Evolutionary conservation across 92 coral and sea anemone species (phyloP).

Genomic region (Phenganax marumi): DNA sequence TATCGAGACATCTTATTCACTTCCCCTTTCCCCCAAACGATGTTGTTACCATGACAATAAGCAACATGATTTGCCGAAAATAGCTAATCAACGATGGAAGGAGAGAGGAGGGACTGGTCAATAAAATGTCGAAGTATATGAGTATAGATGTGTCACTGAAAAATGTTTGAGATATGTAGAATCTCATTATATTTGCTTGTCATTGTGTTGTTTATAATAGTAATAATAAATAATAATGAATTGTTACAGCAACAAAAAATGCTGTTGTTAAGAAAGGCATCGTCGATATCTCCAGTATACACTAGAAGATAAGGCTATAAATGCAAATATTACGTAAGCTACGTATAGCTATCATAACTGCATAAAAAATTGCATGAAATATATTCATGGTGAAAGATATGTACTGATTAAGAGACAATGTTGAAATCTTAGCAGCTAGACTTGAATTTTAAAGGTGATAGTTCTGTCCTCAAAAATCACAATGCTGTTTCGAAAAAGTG

Average conservation of each 20-base stretch:
- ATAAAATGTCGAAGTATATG: too few species aligned
- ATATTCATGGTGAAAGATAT: neutral
- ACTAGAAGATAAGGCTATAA: neutral
- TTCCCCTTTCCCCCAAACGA: too few species aligned
- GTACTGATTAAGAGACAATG: slow-evolving; percentile 21
- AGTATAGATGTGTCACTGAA: too few species aligned
- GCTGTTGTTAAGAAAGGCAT: slow-evolving; percentile 18
- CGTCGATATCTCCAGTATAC: neutral
- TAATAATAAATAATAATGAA: neutral
- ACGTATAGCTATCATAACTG: neutral
- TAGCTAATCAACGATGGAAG: too few species aligned
- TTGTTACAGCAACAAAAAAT: slow-evolving; percentile 8
- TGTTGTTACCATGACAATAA: too few species aligned
- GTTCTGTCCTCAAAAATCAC: neutral
- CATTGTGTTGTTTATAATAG: too few species aligned
- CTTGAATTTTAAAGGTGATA: slow-evolving; percentile 25
- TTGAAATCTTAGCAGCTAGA: slow-evolving; percentile 15
- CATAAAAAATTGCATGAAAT: neutral
- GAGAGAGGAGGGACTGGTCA: too few species aligned
- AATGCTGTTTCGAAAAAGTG: too few species aligned
- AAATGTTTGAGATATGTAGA: too few species aligned
- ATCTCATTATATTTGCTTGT: too few species aligned
- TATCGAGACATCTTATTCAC: too few species aligned
- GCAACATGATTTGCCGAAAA: too few species aligned
- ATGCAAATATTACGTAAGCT: slow-evolving; percentile 1